These are phyloP conservation scores for Anser brachyrhynchus DNA, from an alignment of 2,113 vertebrate species.

Conservation along the genomic window DNA sequence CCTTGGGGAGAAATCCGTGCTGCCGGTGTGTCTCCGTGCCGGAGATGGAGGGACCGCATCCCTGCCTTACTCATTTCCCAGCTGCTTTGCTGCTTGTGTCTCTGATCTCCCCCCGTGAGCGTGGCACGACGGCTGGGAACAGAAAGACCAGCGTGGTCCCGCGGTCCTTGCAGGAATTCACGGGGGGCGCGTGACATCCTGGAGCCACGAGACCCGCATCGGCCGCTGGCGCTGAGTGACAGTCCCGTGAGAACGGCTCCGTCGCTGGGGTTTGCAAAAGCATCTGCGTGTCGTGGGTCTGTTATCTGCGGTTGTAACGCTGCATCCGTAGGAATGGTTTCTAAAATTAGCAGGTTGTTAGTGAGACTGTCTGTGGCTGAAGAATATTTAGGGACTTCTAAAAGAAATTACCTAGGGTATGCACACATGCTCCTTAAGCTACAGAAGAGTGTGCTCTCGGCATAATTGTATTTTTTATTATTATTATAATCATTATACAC, in stretches of 20 bases:
- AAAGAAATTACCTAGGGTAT: not conserved
- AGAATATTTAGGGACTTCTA: not conserved
- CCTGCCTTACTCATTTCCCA: not conserved
- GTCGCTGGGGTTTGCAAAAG: not conserved
- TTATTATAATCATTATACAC: not conserved
- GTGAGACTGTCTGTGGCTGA: not conserved
- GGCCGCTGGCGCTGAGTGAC: rapidly evolving
- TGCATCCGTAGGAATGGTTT: not conserved
- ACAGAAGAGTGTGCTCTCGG: not conserved
- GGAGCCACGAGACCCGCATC: not conserved
- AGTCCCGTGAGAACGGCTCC: not conserved
- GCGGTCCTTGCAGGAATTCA: not conserved
- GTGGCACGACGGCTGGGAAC: conserved; percentile 3
- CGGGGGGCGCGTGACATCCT: not conserved
- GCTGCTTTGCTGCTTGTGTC: not conserved
- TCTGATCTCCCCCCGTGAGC: not conserved
- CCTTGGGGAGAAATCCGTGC: not conserved
- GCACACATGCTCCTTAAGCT: not conserved
- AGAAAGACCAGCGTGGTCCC: not conserved
- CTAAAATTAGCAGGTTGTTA: not conserved
- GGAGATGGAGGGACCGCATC: not conserved
- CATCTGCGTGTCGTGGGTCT: rapidly evolving
- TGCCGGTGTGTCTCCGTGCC: not conserved
- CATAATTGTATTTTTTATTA: not conserved
- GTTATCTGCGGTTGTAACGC: not conserved